Evolutionary conservation across 2,797 vertebrate genomes (phyloP).

Genomic region (Phrynocephalus forsythii): DNA sequence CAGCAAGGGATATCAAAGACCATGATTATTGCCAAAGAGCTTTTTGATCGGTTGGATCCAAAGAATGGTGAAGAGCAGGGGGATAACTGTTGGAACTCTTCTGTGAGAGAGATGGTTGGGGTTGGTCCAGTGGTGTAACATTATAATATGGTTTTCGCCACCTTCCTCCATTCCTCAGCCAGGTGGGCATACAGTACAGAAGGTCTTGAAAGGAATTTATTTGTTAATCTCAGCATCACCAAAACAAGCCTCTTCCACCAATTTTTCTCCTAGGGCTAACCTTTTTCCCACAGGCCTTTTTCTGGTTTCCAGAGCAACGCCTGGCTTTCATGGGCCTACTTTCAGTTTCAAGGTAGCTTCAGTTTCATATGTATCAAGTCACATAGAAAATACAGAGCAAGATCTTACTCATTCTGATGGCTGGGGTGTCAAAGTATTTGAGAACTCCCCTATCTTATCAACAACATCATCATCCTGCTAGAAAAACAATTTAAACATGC

Average conservation of each 20-base stretch:
- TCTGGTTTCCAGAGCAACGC: not conserved
- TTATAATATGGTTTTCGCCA: too few species aligned
- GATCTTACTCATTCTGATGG: not conserved
- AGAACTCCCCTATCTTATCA: too few species aligned
- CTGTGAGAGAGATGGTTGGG: too few species aligned
- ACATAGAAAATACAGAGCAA: not conserved
- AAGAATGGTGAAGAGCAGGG: not conserved
- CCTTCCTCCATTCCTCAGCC: too few species aligned
- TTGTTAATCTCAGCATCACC: too few species aligned
- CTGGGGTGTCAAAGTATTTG: not conserved
- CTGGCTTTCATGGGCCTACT: too few species aligned
- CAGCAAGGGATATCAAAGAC: not conserved
- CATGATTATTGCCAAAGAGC: not conserved
- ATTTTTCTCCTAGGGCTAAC: too few species aligned
- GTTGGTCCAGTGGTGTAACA: not conserved
- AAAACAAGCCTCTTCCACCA: too few species aligned
- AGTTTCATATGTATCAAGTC: not conserved
- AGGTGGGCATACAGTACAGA: too few species aligned
- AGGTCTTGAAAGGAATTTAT: too few species aligned
- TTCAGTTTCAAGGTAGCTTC: not conserved
- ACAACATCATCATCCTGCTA: too few species aligned
- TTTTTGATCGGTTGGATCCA: not conserved
- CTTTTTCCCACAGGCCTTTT: too few species aligned
- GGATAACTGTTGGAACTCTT: not conserved
- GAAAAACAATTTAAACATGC: not conserved